Conservation (phyloP, 1,140 invertebrate species). For the Sycophaga agraensis region DNA sequence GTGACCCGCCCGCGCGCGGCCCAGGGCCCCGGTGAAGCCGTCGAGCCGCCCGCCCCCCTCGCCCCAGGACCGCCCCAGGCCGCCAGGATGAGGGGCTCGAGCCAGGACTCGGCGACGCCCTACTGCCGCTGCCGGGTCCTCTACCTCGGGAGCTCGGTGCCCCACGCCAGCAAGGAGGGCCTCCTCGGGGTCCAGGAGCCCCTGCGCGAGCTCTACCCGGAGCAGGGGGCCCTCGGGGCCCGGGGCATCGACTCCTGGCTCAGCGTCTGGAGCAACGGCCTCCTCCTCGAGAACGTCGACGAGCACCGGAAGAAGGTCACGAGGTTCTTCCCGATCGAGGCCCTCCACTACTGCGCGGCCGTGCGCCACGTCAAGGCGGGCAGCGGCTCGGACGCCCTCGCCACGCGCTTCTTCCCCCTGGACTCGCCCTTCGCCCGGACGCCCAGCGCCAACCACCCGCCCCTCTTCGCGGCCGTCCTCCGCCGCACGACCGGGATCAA, state of each 20-base stretch:
- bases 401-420: slow-evolving; percentile 89
- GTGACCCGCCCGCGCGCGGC: too few species aligned
- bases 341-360: slow-evolving; percentile 96
- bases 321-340: slow-evolving; percentile 95
- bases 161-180: slow-evolving; percentile 96
- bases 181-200: slow-evolving; percentile 97
- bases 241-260: slow-evolving; percentile 97
- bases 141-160: slow-evolving; percentile 95
- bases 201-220: slow-evolving; percentile 92
- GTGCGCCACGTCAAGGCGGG: slow-evolving; percentile 74
- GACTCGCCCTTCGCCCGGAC: slow-evolving; percentile 93
- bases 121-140: slow-evolving; percentile 96
- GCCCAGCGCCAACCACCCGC: slow-evolving; percentile 88
- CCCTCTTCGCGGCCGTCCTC: slow-evolving; percentile 95
- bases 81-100: slow-evolving; percentile 52
- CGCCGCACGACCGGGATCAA: slow-evolving; percentile 96
- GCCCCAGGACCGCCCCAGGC: too few species aligned
- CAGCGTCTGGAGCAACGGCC: slow-evolving; percentile 95
- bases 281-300: slow-evolving; percentile 94
- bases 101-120: slow-evolving; percentile 69
- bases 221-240: slow-evolving; percentile 80
- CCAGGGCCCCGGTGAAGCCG: too few species aligned
- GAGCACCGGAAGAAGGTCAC: slow-evolving; percentile 93
- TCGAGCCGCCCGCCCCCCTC: too few species aligned
- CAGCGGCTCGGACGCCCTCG: slow-evolving; percentile 62